Evolutionary conservation across 2,797 vertebrate genomes (phyloP), one percentile per base, ranked within the genome.

Genomic region (Chrysocyon brachyurus): DNA sequence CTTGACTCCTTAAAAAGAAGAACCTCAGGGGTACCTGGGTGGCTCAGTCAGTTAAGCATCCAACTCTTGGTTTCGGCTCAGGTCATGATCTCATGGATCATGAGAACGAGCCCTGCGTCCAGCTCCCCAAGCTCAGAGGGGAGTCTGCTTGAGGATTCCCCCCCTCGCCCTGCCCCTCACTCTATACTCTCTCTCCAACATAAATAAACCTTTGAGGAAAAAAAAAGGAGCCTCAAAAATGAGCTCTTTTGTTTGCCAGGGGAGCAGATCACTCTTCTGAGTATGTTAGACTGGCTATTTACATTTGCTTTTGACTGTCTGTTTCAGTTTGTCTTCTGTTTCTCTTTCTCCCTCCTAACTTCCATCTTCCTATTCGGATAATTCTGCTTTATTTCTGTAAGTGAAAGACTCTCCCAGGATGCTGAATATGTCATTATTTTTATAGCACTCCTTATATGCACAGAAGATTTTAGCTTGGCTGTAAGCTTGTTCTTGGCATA

Each of bases 391-490:
- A 63, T 92, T 70, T 64, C 77, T 94, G 15, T 87, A 84, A 88
- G 26, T 52, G 66, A 73, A 91, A 77, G 72, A 54, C n/a, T 94
- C 77, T 85, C 70, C 54, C 63, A 64, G 63, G 83, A 85, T 96
- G n/a, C 59, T 83, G 90, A 94, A 57, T 72, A 75, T 82, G 68
- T 56, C 85, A 49, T 78, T 90, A 54, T 96, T 96, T 97, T 95
- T 88, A 61, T 79, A 59, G 31, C 28, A 40, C 49, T 73, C 15
- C 36, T 75, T 90, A 59, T 72, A 72, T 68, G 81, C 52, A 88
- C 63, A 61, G 63, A 79, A 63, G n/a, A 78, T 88, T 97, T 88
- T 90, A 90, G 72, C 28, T 91, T 73, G 90, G 54, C 79, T 94
- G 7, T 88, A 90, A 93, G 61, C 46, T 85, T 54, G 49, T 75